Conservation (phyloP, 1,140 invertebrate genomes). For the Amphibalanus amphitrite region DNA sequence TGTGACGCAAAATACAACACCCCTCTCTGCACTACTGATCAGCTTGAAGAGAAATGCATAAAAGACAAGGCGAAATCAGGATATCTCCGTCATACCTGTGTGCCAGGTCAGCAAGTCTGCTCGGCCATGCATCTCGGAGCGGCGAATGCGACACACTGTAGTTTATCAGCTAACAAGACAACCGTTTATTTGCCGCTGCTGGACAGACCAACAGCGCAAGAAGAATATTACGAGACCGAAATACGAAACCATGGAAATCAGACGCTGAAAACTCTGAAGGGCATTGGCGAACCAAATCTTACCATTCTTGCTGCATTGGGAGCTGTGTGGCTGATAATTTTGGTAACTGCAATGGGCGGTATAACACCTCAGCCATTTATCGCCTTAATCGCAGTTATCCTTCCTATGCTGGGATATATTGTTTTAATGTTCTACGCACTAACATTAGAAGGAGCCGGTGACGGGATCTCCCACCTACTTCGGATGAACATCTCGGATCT, state of each 20-base stretch:
- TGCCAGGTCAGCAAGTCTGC: not conserved
- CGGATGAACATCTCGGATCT: not conserved
- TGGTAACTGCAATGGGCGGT: not conserved
- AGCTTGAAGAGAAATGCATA: not conserved
- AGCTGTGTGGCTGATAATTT: not conserved
- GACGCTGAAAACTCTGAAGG: not conserved
- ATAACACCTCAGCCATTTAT: not conserved
- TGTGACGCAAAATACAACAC: not conserved
- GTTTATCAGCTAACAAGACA: not conserved
- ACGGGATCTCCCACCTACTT: not conserved
- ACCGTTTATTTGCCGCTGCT: not conserved
- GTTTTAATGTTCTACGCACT: not conserved
- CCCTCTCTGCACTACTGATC: not conserved
- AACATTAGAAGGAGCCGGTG: not conserved
- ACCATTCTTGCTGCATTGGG: not conserved
- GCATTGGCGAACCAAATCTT: not conserved
- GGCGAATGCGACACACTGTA: not conserved
- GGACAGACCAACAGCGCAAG: not conserved
- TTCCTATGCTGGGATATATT: not conserved
- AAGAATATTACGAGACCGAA: not conserved
- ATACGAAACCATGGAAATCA: not conserved
- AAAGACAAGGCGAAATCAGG: not conserved
- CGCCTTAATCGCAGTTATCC: not conserved
- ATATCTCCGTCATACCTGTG: not conserved
- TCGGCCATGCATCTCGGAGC: not conserved